Percentiles rank a stretch among this genome's conserved stretches.
phyloP scores from a whole-genome alignment of 1,140 invertebrate genomes.

The Samia ricini region DNA sequence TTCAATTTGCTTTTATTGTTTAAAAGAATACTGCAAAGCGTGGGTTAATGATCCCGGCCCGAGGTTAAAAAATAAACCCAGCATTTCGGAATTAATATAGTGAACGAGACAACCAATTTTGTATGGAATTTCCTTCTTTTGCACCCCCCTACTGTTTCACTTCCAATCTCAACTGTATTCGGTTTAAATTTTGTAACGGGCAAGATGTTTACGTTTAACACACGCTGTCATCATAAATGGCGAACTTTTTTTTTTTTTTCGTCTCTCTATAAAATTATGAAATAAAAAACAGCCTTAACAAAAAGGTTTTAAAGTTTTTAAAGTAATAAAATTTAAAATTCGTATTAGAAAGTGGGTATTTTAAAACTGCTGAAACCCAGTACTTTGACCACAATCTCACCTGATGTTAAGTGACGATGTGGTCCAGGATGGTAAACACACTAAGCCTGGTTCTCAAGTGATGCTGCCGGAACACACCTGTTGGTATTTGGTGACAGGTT shows the following conservation, averaged over 20 bases:
- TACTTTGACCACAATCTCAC: too few species aligned
- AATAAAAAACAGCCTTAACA: neutral
- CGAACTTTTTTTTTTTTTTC: too few species aligned
- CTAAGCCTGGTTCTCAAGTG: too few species aligned
- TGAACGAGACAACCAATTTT: slow-evolving; percentile 23
- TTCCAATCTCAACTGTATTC: slow-evolving; percentile 19
- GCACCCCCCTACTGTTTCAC: slow-evolving; percentile 9
- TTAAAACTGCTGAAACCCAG: too few species aligned
- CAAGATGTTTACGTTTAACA: slow-evolving; percentile 7
- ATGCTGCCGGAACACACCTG: too few species aligned
- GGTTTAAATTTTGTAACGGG: slow-evolving; percentile 7
- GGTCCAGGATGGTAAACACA: too few species aligned
- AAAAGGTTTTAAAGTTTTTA: neutral
- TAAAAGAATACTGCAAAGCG: slow-evolving; percentile 35
- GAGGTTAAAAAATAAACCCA: slow-evolving; percentile 14
- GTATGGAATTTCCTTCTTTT: slow-evolving; percentile 19
- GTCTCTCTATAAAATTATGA: too few species aligned
- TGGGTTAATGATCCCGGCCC: slow-evolving; percentile 20
- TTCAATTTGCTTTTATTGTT: slow-evolving; percentile 38
- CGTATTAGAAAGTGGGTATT: neutral
- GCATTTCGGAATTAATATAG: slow-evolving; percentile 25
- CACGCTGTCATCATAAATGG: neutral
- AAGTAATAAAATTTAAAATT: neutral
- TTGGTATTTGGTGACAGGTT: too few species aligned
- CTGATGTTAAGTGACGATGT: too few species aligned